Base-by-base conservation (phyloP, 2,113 vertebrate species). In the Mastomys coucha region DNA sequence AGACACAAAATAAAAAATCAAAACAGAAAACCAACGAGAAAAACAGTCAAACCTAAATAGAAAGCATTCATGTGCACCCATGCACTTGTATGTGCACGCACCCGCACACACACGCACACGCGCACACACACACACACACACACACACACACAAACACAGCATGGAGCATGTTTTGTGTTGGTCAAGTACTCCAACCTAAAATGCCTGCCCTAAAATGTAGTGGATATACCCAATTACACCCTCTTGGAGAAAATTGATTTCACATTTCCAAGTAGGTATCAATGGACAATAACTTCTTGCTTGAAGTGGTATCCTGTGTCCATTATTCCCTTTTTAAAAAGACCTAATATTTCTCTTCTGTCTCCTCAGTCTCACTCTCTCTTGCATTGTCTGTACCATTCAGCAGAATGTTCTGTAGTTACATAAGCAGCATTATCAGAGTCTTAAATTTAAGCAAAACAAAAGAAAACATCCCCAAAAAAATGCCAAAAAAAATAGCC, bases 381-480 rank as follows among this genome's bases (percentile, higher is more conserved):
- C 63, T 82, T 31, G 88, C 9, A 69, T 63, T 89, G 88, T 89
- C 42, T 88, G 86, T 73, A 92, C 78, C 93, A 93, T 78, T 80
- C 67, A 80, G 45, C 78, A 58, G 26, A 90, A 88, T 20, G 11
- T 22, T 73, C 22, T 93, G 24, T 89, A 36, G 53, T 95, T 88
- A 6, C 42, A 82, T 42, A 85, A 31, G 58, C 63, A 56, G 91
- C 90, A 70, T n/a, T 93, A 93, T 85, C 42, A 92, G 69, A 91
- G 88, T 93, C n/a, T 87, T 78, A 94, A 45, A 84, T 87, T 60
- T 87, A 92, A 95, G 45, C 22, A 82, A 88, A 72, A 72, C 33
- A 69, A 72, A 72, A 72, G 33, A 73, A 73, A 39, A 42, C 8
- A 42, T 65, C 72, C 9, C 3, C 36, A 17, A 19, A 58, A 58